Evolutionary conservation across 2,888 invertebrate species (phyloP).

Genomic region (Eupithecia pulchellata): DNA sequence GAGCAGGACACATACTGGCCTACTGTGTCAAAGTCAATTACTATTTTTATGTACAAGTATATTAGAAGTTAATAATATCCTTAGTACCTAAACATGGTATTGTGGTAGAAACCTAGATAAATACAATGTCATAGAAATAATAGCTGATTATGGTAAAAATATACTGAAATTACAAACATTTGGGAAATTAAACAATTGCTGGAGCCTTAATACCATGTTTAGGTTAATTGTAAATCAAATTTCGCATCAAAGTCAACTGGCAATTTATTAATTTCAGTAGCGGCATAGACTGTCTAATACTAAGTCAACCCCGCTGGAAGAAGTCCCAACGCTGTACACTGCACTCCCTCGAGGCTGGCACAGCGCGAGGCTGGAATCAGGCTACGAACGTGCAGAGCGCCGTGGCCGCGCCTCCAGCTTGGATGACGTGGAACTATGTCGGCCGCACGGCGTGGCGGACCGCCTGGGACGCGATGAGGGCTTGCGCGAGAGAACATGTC

Average conservation of each 20-base stretch:
- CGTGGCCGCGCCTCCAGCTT: constrained; percentile 86
- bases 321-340: constrained; percentile 95
- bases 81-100: no score
- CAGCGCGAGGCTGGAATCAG: constrained; percentile 88
- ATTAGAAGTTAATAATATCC: no score
- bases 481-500: constrained; percentile 92
- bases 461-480: constrained; percentile 94
- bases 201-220: no score
- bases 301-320: constrained; percentile 93
- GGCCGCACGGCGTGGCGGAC: constrained; percentile 90
- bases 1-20: neutral
- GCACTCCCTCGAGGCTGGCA: constrained; percentile 95
- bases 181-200: no score
- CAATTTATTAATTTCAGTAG: constrained; percentile 75
- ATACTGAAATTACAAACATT: no score
- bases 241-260: neutral
- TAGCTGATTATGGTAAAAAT: no score
- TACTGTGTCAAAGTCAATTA: neutral
- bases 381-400: neutral
- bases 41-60: no score
- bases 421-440: constrained; percentile 88
- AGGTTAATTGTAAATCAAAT: no score
- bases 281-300: constrained; percentile 90
- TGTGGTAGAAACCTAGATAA: no score
- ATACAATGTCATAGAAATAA: no score